Base-by-base conservation (phyloP, 1,140 invertebrate species). In the Sesamia nonagrioides region DNA sequence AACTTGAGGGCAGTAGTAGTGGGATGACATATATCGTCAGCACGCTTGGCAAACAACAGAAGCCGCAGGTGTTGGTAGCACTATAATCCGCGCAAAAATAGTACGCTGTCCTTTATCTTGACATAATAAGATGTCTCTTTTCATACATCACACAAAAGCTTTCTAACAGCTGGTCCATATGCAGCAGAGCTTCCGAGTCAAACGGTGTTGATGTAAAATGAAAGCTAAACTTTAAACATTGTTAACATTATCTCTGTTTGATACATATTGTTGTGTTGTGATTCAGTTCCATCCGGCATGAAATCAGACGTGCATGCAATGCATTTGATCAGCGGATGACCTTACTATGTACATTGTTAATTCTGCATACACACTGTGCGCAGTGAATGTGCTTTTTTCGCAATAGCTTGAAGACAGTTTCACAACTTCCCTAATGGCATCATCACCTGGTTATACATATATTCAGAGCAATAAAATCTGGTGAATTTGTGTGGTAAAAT, bases 281-380 rank as follows among this genome's bases (percentile, higher is more conserved):
- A 73, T 73, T 42, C 48, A n/a, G 71, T 54, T 73, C 6, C 18
- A 73, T 56, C 71, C 54, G 52, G 71, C 33, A 73, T 73, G 71
- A 37, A 73, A 73, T 73, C 71, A 58, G 33, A 73, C 54, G 33
- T 42, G 71, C 71, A 73, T 73, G 54, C 54, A 73, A 73, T 58
- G 50, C 35, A 42, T 17, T 40, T 58, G 48, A 73, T 52, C 33
- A 37, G 35, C 71, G 40, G 50, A 58, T 58, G 54, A 73, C 71
- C 71, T 73, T 56, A 71, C n/a, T n/a, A n/a, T n/a, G 15, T 33
- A 21, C 17, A 8, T 68, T 68, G 42, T 68, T 68, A 50, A 68
- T 45, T 68, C 40, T 33, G 63, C 63, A n/a, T 42, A n/a, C 60
- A 63, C 17, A 63, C 60, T 18, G 37, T 18, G 17, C 7, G 37